phyloP scores from a whole-genome alignment of 2,888 invertebrate species.

The Ectemnius lituratus region DNA sequence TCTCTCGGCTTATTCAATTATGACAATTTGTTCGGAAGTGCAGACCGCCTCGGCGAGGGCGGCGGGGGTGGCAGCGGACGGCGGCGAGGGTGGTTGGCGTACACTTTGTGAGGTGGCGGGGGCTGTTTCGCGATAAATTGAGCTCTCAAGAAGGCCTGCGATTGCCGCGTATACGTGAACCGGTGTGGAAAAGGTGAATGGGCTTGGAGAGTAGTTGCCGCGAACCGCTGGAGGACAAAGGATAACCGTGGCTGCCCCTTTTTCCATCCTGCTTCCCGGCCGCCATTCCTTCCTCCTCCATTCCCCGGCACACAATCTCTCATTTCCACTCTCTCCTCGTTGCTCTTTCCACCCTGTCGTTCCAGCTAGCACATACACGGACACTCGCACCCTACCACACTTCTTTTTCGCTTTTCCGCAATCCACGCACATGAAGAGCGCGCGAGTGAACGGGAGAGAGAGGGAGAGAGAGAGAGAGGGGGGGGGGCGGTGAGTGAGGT shows the following conservation, averaged over 20 bases:
- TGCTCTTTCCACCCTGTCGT: neutral
- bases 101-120: slow-evolving; percentile 39
- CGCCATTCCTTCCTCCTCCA: slow-evolving; percentile 5
- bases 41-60: neutral
- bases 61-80: too few relatives aligned
- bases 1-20: slow-evolving; percentile 66
- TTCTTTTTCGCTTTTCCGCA: slow-evolving; percentile 37
- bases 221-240: slow-evolving; percentile 37
- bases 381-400: neutral
- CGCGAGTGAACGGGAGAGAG: too few relatives aligned
- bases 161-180: slow-evolving; percentile 56
- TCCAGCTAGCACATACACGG: neutral
- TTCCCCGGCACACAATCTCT: neutral
- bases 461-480: too few relatives aligned
- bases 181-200: slow-evolving; percentile 54
- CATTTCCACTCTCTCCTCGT: neutral
- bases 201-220: slow-evolving; percentile 46
- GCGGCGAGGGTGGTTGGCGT: neutral
- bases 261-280: slow-evolving; percentile 16
- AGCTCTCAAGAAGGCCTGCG: slow-evolving; percentile 60
- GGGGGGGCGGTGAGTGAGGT: slow-evolving; percentile 28
- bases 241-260: slow-evolving; percentile 41
- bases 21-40: slow-evolving; percentile 53
- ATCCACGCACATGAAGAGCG: slow-evolving; percentile 44
- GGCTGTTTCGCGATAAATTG: slow-evolving; percentile 61